Conservation (phyloP, 2,113 vertebrate genomes). For the Oncorhynchus kisutch region DNA sequence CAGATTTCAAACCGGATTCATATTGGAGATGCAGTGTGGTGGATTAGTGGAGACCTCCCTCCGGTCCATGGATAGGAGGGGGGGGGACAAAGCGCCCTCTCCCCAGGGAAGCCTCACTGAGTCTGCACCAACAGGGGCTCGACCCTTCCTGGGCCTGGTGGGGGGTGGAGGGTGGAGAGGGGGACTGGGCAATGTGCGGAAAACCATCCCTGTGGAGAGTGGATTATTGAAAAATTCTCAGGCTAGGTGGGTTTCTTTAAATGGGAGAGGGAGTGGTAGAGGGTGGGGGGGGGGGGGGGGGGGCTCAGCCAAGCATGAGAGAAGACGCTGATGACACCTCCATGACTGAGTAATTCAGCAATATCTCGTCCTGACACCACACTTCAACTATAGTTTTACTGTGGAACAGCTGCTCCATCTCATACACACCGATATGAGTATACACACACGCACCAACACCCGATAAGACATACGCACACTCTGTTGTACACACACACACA, state of each 20-base stretch:
- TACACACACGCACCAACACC: background rate
- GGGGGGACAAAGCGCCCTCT: background rate
- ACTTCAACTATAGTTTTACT: conserved; percentile 46
- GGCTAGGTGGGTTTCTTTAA: conserved; percentile 46
- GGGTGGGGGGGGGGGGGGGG: background rate
- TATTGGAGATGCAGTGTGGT: too few species aligned
- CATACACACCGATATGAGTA: background rate
- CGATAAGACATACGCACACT: background rate
- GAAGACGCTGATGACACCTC: conserved; percentile 54
- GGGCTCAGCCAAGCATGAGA: conserved; percentile 46
- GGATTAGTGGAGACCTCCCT: background rate
- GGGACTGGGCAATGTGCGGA: conserved; percentile 43
- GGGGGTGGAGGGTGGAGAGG: background rate
- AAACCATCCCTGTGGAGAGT: conserved; percentile 47
- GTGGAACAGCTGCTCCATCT: conserved; percentile 52
- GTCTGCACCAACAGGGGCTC: background rate
- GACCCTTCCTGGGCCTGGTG: conserved; percentile 17
- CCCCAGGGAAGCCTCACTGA: background rate
- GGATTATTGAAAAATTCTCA: conserved; percentile 66
- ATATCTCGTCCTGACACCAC: conserved; percentile 48
- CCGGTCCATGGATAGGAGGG: background rate
- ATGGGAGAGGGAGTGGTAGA: conserved; percentile 27
- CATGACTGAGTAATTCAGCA: conserved; percentile 55
- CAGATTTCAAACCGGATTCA: too few species aligned
- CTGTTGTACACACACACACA: background rate